Evolutionary conservation across 2,888 invertebrate genomes (phyloP).

Genomic region (Trissonchulus latispiculum): DNA sequence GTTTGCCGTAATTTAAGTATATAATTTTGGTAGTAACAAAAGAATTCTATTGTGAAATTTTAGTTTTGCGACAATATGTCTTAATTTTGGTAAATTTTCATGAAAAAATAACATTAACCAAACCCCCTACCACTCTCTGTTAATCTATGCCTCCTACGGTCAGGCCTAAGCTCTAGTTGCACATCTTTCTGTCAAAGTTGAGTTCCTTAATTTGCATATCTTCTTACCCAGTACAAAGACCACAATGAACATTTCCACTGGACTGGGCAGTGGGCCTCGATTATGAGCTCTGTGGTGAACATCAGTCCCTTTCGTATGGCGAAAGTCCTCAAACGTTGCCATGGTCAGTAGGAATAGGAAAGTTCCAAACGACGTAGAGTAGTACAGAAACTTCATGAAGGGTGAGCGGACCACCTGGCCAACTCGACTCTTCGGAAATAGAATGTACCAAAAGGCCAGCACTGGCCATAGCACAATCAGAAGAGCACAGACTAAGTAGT

Average conservation of each 20-base stretch:
- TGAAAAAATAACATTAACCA: no score
- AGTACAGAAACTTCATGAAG: constrained; percentile 54
- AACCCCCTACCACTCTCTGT: no score
- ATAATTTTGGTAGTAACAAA: no score
- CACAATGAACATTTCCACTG: constrained; percentile 51
- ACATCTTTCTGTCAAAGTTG: no score
- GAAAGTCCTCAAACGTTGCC: constrained; percentile 43
- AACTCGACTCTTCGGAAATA: constrained; percentile 47
- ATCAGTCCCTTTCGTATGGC: constrained; percentile 22
- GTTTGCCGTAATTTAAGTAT: no score
- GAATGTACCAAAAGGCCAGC: constrained; percentile 40
- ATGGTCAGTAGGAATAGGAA: constrained; percentile 51
- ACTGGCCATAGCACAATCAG: constrained; percentile 50
- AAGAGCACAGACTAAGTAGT: constrained; percentile 48
- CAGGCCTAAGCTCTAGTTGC: no score
- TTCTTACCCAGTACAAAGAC: constrained; percentile 53
- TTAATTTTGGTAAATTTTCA: no score
- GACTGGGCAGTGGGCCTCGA: constrained; percentile 50
- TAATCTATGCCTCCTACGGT: no score
- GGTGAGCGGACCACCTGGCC: constrained; percentile 51
- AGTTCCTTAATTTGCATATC: no score
- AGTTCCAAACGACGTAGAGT: constrained; percentile 52
- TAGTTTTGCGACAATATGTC: no score
- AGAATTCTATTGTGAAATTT: no score
- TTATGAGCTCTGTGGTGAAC: constrained; percentile 38